Conservation (phyloP, 2,888 invertebrate species). For the Scaptomyza parva region DNA sequence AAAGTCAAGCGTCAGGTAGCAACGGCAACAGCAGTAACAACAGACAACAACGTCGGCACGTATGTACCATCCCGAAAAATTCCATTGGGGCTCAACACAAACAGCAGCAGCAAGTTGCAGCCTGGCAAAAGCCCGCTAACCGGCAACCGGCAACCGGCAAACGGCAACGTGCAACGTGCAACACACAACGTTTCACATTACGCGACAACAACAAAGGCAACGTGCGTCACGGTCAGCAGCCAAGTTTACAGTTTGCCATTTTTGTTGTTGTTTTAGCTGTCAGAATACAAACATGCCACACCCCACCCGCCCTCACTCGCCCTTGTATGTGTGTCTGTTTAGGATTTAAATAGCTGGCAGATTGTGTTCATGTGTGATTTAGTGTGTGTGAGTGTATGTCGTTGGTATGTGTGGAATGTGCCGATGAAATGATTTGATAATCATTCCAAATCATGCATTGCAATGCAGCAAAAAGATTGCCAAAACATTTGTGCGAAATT, state of each 20-base stretch:
- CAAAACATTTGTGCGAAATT: background rate
- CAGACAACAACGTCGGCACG: conserved; percentile 54
- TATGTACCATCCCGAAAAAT: conserved; percentile 54
- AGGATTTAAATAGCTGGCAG: conserved; percentile 52
- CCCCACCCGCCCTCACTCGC: conserved; percentile 10
- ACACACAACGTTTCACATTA: conserved; percentile 50
- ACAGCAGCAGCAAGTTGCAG: conserved; percentile 36
- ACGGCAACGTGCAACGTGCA: conserved; percentile 26
- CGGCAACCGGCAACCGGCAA: conserved; percentile 30
- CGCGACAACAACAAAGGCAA: conserved; percentile 62
- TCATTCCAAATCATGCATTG: conserved; percentile 21
- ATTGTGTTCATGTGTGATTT: conserved; percentile 1
- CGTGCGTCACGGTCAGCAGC: conserved; percentile 69
- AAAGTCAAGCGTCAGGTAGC: conserved; percentile 76
- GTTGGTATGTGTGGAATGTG: conserved; percentile 12
- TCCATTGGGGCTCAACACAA: conserved; percentile 33
- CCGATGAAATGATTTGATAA: conserved; percentile 37
- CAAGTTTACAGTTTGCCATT: conserved; percentile 54
- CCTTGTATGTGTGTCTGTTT: conserved; percentile 19
- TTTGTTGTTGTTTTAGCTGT: conserved; percentile 52
- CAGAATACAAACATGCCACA: conserved; percentile 52
- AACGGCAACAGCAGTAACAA: conserved; percentile 28
- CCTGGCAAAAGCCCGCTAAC: conserved; percentile 11
- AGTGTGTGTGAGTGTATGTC: conserved; percentile 3
- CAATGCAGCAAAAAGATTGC: conserved; percentile 16